Conservation (phyloP, 1,140 invertebrate species). For the Neodiprion fabricii region DNA sequence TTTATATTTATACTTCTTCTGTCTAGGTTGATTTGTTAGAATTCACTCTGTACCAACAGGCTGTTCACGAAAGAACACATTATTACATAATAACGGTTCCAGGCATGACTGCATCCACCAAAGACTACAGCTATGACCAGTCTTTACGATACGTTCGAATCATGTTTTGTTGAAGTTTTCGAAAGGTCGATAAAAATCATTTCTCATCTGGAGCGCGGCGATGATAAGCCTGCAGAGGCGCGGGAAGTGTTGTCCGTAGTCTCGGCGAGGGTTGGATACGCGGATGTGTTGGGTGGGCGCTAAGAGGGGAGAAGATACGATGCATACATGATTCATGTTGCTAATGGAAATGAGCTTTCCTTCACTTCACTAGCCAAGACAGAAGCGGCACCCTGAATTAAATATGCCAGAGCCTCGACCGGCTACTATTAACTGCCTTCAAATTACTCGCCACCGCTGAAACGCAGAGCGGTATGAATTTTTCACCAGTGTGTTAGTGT, state of each 20-base stretch:
- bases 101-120: too few relatives aligned
- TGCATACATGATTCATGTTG: not conserved
- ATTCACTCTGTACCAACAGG: too few relatives aligned
- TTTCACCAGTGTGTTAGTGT: not conserved
- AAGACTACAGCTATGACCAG: not conserved
- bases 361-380: slow-evolving; percentile 4
- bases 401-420: not conserved
- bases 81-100: too few relatives aligned
- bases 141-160: not conserved
- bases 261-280: too few relatives aligned
- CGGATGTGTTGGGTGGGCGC: not conserved
- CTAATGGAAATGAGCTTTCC: slow-evolving; percentile 7
- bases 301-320: not conserved
- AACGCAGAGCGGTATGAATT: not conserved
- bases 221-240: too few relatives aligned
- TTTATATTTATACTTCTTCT: too few relatives aligned
- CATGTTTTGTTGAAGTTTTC: not conserved
- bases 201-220: not conserved
- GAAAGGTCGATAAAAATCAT: not conserved
- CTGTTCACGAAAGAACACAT: too few relatives aligned
- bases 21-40: too few relatives aligned
- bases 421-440: slow-evolving; percentile 7
- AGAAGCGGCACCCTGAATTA: slow-evolving; percentile 6
- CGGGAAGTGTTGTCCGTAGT: too few relatives aligned
- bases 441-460: slow-evolving; percentile 5